Evolutionary conservation across 2,797 vertebrate genomes (phyloP).

Genomic region (Muscicapa striata): DNA sequence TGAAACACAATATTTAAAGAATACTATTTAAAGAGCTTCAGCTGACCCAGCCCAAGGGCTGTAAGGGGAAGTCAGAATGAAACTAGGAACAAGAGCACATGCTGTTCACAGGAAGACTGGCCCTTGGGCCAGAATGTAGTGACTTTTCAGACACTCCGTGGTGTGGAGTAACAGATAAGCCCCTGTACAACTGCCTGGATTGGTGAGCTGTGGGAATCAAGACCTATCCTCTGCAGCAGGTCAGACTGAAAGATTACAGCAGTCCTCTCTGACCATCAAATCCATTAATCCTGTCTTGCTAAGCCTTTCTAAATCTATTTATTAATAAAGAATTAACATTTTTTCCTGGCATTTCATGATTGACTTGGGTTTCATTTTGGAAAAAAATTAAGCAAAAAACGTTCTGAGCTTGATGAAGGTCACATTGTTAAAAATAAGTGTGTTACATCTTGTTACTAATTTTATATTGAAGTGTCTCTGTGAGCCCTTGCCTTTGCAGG

Average conservation of each 20-base stretch:
- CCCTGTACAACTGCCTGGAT: neutral
- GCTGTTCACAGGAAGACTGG: neutral
- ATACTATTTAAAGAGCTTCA: neutral
- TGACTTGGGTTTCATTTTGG: slow-evolving; percentile 35
- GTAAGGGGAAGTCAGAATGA: neutral
- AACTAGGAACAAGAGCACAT: neutral
- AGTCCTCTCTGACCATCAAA: neutral
- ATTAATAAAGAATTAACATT: slow-evolving; percentile 57
- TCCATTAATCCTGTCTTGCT: slow-evolving; percentile 40
- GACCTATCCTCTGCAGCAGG: neutral
- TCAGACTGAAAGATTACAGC: neutral
- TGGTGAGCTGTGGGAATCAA: neutral
- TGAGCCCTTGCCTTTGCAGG: neutral
- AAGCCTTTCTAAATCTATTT: slow-evolving; percentile 49
- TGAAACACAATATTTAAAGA: neutral
- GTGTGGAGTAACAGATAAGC: neutral
- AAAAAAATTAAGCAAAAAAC: slow-evolving; percentile 7
- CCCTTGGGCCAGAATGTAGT: neutral
- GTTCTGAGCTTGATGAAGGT: neutral
- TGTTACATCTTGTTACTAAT: slow-evolving; percentile 8
- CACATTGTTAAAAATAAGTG: slow-evolving; percentile 27
- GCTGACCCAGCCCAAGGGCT: neutral
- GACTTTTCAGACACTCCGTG: neutral
- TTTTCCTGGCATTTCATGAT: neutral
- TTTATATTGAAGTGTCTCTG: neutral